phyloP scores from a whole-genome alignment of 1,140 invertebrate species.

The Tetranychus urticae region DNA sequence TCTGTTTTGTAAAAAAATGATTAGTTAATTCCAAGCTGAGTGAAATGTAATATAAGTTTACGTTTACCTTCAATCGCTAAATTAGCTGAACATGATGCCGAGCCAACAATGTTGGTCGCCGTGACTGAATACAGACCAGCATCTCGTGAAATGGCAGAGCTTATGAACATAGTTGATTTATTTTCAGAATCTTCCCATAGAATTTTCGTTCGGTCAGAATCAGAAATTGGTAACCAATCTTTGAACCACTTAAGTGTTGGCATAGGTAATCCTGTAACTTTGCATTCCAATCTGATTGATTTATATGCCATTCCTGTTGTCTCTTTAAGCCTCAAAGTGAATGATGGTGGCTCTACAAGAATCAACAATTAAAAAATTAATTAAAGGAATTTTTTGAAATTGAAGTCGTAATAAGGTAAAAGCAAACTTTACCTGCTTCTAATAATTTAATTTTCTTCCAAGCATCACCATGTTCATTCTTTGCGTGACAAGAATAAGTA shows the following conservation, averaged over 20 bases:
- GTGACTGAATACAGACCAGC: slow-evolving; percentile 78
- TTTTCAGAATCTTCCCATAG: slow-evolving; percentile 25
- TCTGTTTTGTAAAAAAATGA: not conserved
- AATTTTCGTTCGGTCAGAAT: slow-evolving; percentile 34
- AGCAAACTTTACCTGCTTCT: slow-evolving; percentile 33
- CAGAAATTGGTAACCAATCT: slow-evolving; percentile 26
- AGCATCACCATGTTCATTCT: slow-evolving; percentile 66
- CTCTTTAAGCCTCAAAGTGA: slow-evolving; percentile 56
- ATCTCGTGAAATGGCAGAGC: slow-evolving; percentile 26
- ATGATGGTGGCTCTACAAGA: slow-evolving; percentile 51
- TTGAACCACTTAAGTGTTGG: slow-evolving; percentile 25
- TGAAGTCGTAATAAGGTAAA: too few relatives aligned
- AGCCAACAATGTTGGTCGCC: slow-evolving; percentile 73
- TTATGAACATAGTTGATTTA: not conserved
- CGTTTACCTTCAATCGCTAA: not conserved
- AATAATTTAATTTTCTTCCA: slow-evolving; percentile 55
- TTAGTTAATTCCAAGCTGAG: not conserved
- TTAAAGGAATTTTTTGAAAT: too few relatives aligned
- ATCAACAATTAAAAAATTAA: not conserved
- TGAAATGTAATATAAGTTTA: not conserved
- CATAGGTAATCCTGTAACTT: slow-evolving; percentile 29
- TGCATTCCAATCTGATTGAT: slow-evolving; percentile 49
- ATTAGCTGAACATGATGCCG: slow-evolving; percentile 46
- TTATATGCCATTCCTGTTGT: slow-evolving; percentile 44
- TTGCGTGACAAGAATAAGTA: slow-evolving; percentile 69